phyloP scores from a whole-genome alignment of 2,888 invertebrate species.

The Trichogramma evanescens region DNA sequence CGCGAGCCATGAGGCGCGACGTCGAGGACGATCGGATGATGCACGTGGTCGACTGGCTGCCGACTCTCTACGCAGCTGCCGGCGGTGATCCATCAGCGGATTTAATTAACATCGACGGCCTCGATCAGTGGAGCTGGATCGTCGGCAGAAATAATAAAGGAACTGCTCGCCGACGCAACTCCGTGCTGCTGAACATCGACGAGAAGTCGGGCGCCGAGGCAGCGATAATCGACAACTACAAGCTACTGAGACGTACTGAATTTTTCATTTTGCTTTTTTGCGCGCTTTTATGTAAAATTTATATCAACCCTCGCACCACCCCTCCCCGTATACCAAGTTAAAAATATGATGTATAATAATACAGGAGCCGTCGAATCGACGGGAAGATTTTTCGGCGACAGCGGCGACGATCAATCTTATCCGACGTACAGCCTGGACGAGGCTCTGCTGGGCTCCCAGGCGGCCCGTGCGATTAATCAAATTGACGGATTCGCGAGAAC shows the following conservation, averaged over 20 bases:
- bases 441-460: slow-evolving; percentile 26
- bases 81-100: slow-evolving; percentile 34
- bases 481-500: slow-evolving; percentile 6
- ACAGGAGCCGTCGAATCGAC: slow-evolving; percentile 25
- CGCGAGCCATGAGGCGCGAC: slow-evolving; percentile 23
- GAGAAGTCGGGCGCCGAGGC: slow-evolving; percentile 41
- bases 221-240: slow-evolving; percentile 30
- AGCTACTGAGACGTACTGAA: slow-evolving; percentile 34
- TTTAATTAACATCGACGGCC: slow-evolving; percentile 51
- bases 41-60: slow-evolving; percentile 78
- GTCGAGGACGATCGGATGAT: slow-evolving; percentile 52
- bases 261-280: not conserved
- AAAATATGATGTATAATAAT: too few relatives aligned
- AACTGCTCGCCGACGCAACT: slow-evolving; percentile 45
- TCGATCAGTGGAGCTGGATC: slow-evolving; percentile 43
- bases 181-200: slow-evolving; percentile 67
- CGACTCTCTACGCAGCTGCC: slow-evolving; percentile 55
- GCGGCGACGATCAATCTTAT: slow-evolving; percentile 25
- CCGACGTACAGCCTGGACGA: slow-evolving; percentile 28
- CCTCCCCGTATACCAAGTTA: too few relatives aligned
- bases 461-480: slow-evolving; percentile 27
- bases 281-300: too few relatives aligned
- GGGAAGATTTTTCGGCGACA: slow-evolving; percentile 31
- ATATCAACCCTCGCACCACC: not conserved
- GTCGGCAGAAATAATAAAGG: not conserved